These are phyloP conservation scores for Tachystola acroxantha DNA, from an alignment of 2,888 invertebrate genomes.

Conservation along the genomic window DNA sequence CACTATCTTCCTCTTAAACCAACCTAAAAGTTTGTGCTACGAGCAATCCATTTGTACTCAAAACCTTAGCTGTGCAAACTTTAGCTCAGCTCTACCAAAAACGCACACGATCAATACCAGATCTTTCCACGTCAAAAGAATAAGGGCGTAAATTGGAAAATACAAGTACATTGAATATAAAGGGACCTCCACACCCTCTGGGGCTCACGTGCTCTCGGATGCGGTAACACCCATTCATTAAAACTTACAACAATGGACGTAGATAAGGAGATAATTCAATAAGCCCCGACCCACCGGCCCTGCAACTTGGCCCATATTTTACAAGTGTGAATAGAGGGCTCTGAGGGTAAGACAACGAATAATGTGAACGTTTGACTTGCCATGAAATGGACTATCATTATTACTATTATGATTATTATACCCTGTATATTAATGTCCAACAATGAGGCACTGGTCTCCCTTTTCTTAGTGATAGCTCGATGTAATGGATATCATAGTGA, in stretches of 20 bases:
- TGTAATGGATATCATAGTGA: too few species aligned
- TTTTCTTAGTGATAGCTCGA: background rate
- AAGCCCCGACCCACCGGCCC: slow-evolving; percentile 39
- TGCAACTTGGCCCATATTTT: slow-evolving; percentile 43
- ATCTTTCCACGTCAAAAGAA: too few species aligned
- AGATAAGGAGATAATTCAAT: slow-evolving; percentile 68
- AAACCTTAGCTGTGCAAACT: too few species aligned
- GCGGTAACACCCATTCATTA: slow-evolving; percentile 54
- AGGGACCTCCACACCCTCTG: background rate
- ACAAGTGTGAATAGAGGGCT: slow-evolving; percentile 29
- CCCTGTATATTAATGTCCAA: too few species aligned
- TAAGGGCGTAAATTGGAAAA: background rate
- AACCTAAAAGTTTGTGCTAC: too few species aligned
- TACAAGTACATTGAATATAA: background rate
- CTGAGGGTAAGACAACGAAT: background rate
- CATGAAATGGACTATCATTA: background rate
- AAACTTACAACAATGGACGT: slow-evolving; percentile 57
- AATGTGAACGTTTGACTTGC: background rate
- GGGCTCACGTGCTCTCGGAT: slow-evolving; percentile 26
- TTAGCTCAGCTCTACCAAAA: too few species aligned
- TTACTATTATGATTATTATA: background rate
- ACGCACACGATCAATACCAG: too few species aligned
- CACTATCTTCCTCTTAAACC: too few species aligned
- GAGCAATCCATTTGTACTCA: too few species aligned
- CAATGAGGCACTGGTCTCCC: too few species aligned